phyloP scores from a whole-genome alignment of 2,888 invertebrate genomes.

The Acanthopleura granulata region DNA sequence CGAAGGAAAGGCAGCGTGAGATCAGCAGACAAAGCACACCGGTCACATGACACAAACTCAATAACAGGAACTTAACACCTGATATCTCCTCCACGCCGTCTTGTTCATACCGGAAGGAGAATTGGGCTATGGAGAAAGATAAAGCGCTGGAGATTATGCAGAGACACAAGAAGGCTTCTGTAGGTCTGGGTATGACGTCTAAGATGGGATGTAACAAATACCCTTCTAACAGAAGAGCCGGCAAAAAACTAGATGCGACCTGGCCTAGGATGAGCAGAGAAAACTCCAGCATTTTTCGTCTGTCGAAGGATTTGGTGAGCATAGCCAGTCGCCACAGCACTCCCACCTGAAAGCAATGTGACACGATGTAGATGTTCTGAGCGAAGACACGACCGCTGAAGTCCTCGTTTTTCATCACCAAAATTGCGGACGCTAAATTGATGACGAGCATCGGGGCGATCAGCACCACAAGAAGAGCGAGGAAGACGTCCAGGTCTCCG shows the following conservation, averaged over 20 bases:
- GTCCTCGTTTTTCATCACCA: background rate
- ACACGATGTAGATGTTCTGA: background rate
- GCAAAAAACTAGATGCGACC: background rate
- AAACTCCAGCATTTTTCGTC: background rate
- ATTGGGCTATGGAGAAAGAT: background rate
- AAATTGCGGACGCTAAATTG: background rate
- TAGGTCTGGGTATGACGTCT: background rate
- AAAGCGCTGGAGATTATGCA: background rate
- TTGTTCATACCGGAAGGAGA: background rate
- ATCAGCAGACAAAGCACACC: slow-evolving; percentile 39
- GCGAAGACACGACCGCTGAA: background rate
- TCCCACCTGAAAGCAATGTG: slow-evolving; percentile 2
- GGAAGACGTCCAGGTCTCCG: background rate
- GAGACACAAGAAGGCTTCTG: background rate
- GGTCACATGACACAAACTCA: slow-evolving; percentile 27
- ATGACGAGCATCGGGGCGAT: background rate
- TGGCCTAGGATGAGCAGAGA: background rate
- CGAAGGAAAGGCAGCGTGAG: slow-evolving; percentile 40
- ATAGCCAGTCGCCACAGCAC: background rate
- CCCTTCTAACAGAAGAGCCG: background rate
- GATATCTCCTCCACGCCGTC: background rate
- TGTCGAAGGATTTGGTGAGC: background rate
- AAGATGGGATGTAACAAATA: background rate
- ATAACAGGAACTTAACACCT: background rate
- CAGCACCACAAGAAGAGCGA: background rate